phyloP scores from a whole-genome alignment of 2,797 vertebrate genomes.

The Hemitrygon akajei region DNA sequence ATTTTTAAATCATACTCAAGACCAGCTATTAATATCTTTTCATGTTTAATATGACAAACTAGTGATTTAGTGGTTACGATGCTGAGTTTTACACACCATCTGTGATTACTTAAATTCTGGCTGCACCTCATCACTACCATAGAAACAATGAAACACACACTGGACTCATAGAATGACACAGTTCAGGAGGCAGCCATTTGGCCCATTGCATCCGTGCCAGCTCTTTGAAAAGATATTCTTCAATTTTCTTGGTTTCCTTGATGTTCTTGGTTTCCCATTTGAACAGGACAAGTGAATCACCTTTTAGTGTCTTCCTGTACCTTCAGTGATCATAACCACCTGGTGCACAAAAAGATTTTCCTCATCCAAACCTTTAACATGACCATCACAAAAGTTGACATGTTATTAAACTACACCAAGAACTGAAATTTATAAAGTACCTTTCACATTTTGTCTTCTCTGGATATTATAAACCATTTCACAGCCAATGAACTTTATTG shows the following conservation, averaged over 20 bases:
- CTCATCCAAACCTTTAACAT: background rate
- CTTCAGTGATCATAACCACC: background rate
- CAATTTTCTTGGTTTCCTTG: too few species aligned
- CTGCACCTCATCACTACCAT: background rate
- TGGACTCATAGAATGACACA: background rate
- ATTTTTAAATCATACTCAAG: background rate
- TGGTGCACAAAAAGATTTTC: background rate
- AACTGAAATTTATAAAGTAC: background rate
- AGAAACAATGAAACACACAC: background rate
- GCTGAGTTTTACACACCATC: background rate
- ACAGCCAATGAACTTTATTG: background rate
- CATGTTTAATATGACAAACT: conserved; percentile 11
- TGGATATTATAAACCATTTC: background rate
- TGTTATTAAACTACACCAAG: background rate
- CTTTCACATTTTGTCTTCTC: background rate
- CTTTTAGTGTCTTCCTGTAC: background rate
- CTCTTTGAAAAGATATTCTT: background rate
- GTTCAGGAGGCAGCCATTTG: background rate
- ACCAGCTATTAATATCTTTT: conserved; percentile 26
- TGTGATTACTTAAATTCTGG: background rate
- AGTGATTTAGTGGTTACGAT: background rate
- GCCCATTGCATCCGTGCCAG: background rate
- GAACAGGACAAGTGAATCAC: background rate
- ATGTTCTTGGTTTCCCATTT: background rate
- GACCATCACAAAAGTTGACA: background rate